Percentiles rank a stretch among this genome's conserved stretches.
Conservation (phyloP, 1,140 invertebrate genomes). For the Melanaphis sacchari region DNA sequence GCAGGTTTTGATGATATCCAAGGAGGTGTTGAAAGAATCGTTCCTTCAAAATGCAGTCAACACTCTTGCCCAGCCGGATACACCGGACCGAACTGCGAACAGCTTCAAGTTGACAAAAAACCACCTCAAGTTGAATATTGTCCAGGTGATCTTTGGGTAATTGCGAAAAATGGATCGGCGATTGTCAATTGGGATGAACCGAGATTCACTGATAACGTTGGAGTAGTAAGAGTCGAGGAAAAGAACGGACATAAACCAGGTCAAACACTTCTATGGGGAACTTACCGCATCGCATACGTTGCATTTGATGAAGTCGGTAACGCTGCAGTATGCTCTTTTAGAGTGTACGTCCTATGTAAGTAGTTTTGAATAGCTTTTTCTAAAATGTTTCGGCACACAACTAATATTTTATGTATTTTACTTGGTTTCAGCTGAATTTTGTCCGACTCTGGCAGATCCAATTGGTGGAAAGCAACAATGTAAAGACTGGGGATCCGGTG, state of each 20-base stretch:
- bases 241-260: conserved; percentile 88
- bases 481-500: conserved; percentile 93
- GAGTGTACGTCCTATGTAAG: conserved; percentile 89
- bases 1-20: conserved; percentile 87
- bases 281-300: conserved; percentile 91
- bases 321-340: conserved; percentile 90
- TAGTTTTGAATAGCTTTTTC: not conserved
- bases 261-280: conserved; percentile 90
- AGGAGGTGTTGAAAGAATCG: conserved; percentile 89
- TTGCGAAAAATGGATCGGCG: conserved; percentile 89
- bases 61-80: conserved; percentile 85
- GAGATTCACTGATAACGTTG: conserved; percentile 87
- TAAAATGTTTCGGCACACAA: not conserved
- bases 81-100: conserved; percentile 81
- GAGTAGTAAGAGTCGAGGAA: conserved; percentile 79
- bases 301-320: conserved; percentile 91
- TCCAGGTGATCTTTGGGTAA: conserved; percentile 92
- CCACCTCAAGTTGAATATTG: conserved; percentile 88
- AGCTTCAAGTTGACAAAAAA: conserved; percentile 84
- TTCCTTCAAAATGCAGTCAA: conserved; percentile 90
- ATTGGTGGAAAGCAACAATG: conserved; percentile 89
- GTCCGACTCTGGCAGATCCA: conserved; percentile 84
- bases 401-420: conserved; percentile 50
- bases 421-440: conserved; percentile 80
- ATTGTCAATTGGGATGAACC: conserved; percentile 95